A percentile compares a stretch with the other conserved stretches of the same genome.
Evolutionary conservation across 2,888 invertebrate genomes (phyloP).

Genomic region (Diadromus collaris): DNA sequence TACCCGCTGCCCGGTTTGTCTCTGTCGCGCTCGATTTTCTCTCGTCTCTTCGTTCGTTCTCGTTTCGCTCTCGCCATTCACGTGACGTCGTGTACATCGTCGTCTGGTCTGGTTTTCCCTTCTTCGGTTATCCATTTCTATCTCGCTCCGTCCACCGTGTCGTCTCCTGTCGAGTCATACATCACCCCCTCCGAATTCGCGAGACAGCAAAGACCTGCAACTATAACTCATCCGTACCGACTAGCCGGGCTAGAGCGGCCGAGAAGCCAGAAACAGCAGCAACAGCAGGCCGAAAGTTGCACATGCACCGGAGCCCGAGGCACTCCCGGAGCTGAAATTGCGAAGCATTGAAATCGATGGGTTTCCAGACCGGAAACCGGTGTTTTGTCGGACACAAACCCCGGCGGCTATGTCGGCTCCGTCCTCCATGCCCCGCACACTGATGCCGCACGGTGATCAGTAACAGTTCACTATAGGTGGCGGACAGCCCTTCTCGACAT

Average conservation of each 20-base stretch:
- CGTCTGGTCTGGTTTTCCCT: conserved; percentile 35
- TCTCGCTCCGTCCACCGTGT: conserved; percentile 35
- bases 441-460: conserved; percentile 12
- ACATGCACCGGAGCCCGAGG: conserved; percentile 26
- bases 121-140: conserved; percentile 29
- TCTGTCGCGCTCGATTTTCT: conserved; percentile 47
- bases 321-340: conserved; percentile 34
- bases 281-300: conserved; percentile 34
- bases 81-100: conserved; percentile 39
- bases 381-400: conserved; percentile 47
- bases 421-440: conserved; percentile 7
- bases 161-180: conserved; percentile 77
- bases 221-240: conserved; percentile 78
- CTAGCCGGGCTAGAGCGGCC: conserved; percentile 64
- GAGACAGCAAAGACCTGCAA: conserved; percentile 74
- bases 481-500: conserved; percentile 27
- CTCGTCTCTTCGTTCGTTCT: conserved; percentile 62
- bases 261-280: conserved; percentile 45
- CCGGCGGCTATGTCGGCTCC: conserved; percentile 37
- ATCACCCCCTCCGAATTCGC: conserved; percentile 76
- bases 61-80: conserved; percentile 46
- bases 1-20: conserved; percentile 52
- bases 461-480: conserved; percentile 29
- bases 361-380: conserved; percentile 54
- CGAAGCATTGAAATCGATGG: conserved; percentile 48